Base-by-base conservation (phyloP, 2,797 vertebrate genomes). In the Percopsis omiscomaycus region DNA sequence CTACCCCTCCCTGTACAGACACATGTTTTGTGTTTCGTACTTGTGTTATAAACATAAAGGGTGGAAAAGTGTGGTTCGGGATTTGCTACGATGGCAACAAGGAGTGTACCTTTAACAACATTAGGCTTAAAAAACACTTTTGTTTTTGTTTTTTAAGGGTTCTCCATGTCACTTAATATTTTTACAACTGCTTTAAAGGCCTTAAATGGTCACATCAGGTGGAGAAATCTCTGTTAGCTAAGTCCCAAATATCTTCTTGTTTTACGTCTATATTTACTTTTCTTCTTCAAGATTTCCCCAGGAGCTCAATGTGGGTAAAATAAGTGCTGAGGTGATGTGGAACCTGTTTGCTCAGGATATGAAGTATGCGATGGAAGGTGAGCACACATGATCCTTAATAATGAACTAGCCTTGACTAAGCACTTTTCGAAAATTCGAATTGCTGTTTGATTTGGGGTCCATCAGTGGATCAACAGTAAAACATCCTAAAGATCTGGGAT, bases 251-350 rank as follows among this genome's bases (percentile, higher is more conserved):
- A 16, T 1, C 1, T n/a, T 68, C 46, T 32, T 9, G 46, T 51
- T 14, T 12, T 28, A 6, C 15, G 50, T 62, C 47, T 42, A 42
- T 42, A 42, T 42, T 42, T 42, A 42, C 37, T 73, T 6, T 57
- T 55, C 49, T 77, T 54, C 47, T 15, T 32, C 51, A 83, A 99
- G 98, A 88, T 99, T 99, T 84, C 98, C 97, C 8, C 98, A 99
- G 83, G 98, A 99, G 66, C 91, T 99, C 69, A 99, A 99, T 0
- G 98, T 99, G 75, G 98, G 98, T 58, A 99, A 99, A 89, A 99
- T 99, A 90, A 99, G 98, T 0, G 97, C 98, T 0, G 97, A 99
- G 83, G 98, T 99, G 71, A 99, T 99, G 98, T 99, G 98, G 98
- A 98, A 96, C 81, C 92, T 98, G 69, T 99, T 99, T 87, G 96